Conservation (phyloP, 2,888 invertebrate genomes). For the Zeuzera pyrina region DNA sequence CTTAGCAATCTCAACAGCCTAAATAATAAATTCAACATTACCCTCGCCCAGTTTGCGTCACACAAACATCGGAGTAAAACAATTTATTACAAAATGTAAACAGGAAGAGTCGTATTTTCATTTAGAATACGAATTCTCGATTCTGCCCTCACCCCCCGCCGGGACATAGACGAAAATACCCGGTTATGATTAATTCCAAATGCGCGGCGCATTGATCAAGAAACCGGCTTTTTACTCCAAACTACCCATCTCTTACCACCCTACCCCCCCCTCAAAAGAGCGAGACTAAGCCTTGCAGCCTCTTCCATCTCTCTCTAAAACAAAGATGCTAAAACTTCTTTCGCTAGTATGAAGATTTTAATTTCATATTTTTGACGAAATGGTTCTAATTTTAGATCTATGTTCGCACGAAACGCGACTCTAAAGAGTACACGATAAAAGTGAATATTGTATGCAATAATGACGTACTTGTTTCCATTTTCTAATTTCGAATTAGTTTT, state of each 20-base stretch:
- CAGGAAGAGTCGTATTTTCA: constrained; percentile 72
- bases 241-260: constrained; percentile 63
- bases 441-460: constrained; percentile 15
- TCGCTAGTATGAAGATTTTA: constrained; percentile 74
- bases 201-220: constrained; percentile 73
- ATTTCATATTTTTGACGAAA: constrained; percentile 74
- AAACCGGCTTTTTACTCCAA: constrained; percentile 71
- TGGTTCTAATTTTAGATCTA: constrained; percentile 60
- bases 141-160: constrained; percentile 32
- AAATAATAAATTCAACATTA: constrained; percentile 41
- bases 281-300: constrained; percentile 63
- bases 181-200: constrained; percentile 73
- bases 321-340: constrained; percentile 75
- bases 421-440: constrained; percentile 15
- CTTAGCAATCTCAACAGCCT: constrained; percentile 20
- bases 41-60: constrained; percentile 24
- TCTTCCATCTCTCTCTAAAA: constrained; percentile 68
- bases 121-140: constrained; percentile 70
- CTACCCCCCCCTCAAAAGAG: constrained; percentile 35
- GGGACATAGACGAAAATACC: constrained; percentile 69
- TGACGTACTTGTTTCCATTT: constrained; percentile 61
- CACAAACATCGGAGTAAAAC: constrained; percentile 63
- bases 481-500: constrained; percentile 71
- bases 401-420: constrained; percentile 21
- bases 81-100: constrained; percentile 73